These are phyloP conservation scores for Lithophane ornitopus DNA, from an alignment of 2,888 invertebrate species.

Conservation along the genomic window DNA sequence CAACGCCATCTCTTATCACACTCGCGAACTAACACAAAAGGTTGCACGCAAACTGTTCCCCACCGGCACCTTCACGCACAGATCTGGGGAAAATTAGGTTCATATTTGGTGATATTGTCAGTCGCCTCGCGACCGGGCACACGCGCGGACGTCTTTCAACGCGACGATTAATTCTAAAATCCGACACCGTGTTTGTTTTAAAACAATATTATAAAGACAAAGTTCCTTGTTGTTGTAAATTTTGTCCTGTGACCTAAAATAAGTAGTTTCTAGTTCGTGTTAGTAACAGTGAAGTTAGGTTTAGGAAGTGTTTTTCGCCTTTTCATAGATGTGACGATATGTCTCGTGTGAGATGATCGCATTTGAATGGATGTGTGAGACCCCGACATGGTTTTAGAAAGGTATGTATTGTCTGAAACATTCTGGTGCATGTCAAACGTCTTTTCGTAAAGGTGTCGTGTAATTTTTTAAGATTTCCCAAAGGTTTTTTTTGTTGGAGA, in stretches of 20 bases:
- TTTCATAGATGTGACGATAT: constrained; percentile 57
- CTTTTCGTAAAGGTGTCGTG: constrained; percentile 20
- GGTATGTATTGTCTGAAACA: constrained; percentile 59
- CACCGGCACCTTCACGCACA: constrained; percentile 70
- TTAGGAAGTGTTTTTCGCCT: constrained; percentile 58
- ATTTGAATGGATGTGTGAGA: constrained; percentile 65
- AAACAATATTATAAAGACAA: constrained; percentile 63
- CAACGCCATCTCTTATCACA: constrained; percentile 73
- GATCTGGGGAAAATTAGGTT: constrained; percentile 82
- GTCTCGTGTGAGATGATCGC: constrained; percentile 60
- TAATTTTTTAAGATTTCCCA: neutral
- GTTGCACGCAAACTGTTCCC: constrained; percentile 73
- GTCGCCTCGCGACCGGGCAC: constrained; percentile 76
- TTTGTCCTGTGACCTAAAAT: constrained; percentile 45
- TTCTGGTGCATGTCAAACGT: constrained; percentile 14
- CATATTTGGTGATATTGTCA: constrained; percentile 80
- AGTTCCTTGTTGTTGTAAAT: constrained; percentile 56
- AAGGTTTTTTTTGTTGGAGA: neutral
- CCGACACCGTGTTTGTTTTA: constrained; percentile 67
- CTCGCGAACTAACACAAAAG: constrained; percentile 66
- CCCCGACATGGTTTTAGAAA: constrained; percentile 65
- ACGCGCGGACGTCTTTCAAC: constrained; percentile 67
- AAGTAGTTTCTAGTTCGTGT: constrained; percentile 52
- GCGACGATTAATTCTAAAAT: constrained; percentile 31
- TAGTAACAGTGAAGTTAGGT: constrained; percentile 59